Evolutionary conservation across 2,797 vertebrate species (phyloP), one percentile per base, ranked within the genome.

Genomic region (Streptopelia turtur): DNA sequence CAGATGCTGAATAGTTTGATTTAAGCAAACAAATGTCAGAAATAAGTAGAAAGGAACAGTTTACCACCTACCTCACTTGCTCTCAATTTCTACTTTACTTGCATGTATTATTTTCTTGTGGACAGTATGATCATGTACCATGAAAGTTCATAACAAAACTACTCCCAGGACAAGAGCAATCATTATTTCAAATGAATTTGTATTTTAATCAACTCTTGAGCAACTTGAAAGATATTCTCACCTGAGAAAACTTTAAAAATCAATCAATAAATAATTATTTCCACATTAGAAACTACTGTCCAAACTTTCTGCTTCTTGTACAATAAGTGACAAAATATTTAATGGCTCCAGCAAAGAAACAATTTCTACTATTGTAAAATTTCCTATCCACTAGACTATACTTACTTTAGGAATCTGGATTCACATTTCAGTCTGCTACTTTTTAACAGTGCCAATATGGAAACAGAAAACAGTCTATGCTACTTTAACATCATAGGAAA

Each of bases 211-310:
- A 70, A 55, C 12, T 59, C 24, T 16, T 30, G 7, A 63, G 27
- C 14, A 78, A 57, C 25, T 17, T 63, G 11, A 75, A 88, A 83
- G 16, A 30, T 9, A 70, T 12, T 35, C 16, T 72, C 27, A 35
- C 9, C 30, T 43, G 8, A 59, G 24, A 83, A 91, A 83, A 45
- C 6, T 3, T 39, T 8, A 31, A 37, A 43, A n/a, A 9, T 50
- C 71, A 10, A 15, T 22, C 31, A 74, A 56, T 21, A 28, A 21
- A 10, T 22, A n/a, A 43, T 77, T 43, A 43, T 43, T 43, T 57
- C 24, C 0, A 50, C 6, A 28, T 24, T 4, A 65, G 5, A 76
- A 90, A 57, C 53, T 3, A 35, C 3, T 2, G 6, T 60, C 9
- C 33, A 16, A 16, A 23, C 37, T 45, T 79, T 35, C 59, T 65